Base-by-base conservation (phyloP, 2,113 vertebrate species). In the Gallinago media region DNA sequence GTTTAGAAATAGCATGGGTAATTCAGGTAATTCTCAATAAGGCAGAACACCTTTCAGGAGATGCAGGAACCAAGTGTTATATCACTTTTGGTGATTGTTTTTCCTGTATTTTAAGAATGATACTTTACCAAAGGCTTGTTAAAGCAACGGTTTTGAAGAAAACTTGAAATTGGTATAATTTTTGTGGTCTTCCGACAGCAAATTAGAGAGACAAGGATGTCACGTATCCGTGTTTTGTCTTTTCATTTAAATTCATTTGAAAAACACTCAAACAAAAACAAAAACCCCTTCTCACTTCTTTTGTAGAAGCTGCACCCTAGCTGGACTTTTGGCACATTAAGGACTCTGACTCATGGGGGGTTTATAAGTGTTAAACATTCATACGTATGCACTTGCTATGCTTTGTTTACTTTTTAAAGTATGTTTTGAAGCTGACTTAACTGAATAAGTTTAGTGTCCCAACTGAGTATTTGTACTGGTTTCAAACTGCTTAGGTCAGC, bases 401-500 rank as follows among this genome's bases (percentile, higher is more conserved):
- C 58, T 92, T 55, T 83, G 72, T 90, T 96, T 86, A 68, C 72
- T 65, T 95, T 94, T 82, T 22, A 44, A 89, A 92, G 77, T 68
- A 75, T 70, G 6, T 65, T 86, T 95, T 94, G 90, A 78, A 77
- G 65, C 56, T 56, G 75, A 65, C 44, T 88, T 86, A 74, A 63
- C 68, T 95, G 59, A 87, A 0, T 77, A 66, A 86, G 34, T 90
- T 80, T 20, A 62, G 72, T 63, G 56, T 90, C 56, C 47, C 56
- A 63, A 19, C 71, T 84, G 88, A 92, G 15, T 82, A 77, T 89
- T 95, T 93, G 42, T 83, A 34, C 72, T 86, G 38, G 4, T 88
- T 93, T 95, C 82, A 83, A 75, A 88, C 82, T 84, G 90, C 75
- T 81, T 90, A 16, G 80, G 88, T 88, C 88, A 88, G 59, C 85